phyloP scores from a whole-genome alignment of 30 jellyfish, hydroid and myxozoan species.

The Clytia hemisphaerica region DNA sequence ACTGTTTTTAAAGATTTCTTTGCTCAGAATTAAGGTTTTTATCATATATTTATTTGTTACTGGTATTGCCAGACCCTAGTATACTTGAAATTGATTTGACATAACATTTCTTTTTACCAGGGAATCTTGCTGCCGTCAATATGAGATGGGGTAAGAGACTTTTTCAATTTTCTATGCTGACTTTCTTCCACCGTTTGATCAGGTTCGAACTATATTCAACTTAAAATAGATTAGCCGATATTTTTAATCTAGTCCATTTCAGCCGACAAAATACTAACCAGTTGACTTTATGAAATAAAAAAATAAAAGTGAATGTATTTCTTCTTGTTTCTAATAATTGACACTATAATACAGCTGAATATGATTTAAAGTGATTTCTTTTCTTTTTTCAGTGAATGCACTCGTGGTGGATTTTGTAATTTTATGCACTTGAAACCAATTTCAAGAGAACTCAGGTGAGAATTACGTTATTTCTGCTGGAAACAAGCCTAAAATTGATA shows the following conservation, averaged over 20 bases:
- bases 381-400: constrained; percentile 66
- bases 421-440: constrained; percentile 96
- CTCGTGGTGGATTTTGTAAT: constrained; percentile 99
- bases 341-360: too few relatives aligned
- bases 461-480: not conserved
- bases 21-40: not conserved
- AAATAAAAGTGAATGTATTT: not conserved
- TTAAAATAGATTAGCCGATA: not conserved
- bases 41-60: not conserved
- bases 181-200: not conserved
- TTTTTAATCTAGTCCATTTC: not conserved
- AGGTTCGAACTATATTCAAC: not conserved
- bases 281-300: not conserved
- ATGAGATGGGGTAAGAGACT: constrained; percentile 98
- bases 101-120: constrained; percentile 24
- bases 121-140: constrained; percentile 99
- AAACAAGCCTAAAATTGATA: too few relatives aligned
- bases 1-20: too few relatives aligned
- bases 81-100: not conserved
- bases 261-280: not conserved
- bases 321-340: not conserved
- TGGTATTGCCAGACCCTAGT: not conserved
- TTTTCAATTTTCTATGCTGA: not conserved
- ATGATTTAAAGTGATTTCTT: not conserved
- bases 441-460: constrained; percentile 91